Conservation (phyloP, 1,140 invertebrate genomes). For the Leptinotarsa texana region DNA sequence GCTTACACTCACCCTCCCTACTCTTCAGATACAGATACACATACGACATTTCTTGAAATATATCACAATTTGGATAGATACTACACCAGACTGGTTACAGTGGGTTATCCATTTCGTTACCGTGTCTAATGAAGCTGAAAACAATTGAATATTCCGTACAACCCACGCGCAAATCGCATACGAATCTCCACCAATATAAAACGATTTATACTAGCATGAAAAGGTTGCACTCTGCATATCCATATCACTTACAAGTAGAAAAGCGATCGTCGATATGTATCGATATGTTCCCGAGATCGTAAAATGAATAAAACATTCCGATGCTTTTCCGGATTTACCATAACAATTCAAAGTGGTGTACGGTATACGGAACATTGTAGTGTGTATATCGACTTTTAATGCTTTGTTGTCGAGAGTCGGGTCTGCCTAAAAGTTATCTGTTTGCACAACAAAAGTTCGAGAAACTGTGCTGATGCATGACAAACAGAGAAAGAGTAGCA, state of each 20-base stretch:
- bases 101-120: too few relatives aligned
- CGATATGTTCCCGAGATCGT: background rate
- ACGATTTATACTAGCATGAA: background rate
- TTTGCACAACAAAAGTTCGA: background rate
- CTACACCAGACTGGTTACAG: too few relatives aligned
- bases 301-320: constrained; percentile 20
- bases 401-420: background rate
- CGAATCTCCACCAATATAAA: background rate
- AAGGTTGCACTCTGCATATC: constrained; percentile 7
- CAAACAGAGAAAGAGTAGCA: background rate
- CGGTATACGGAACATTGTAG: constrained; percentile 8
- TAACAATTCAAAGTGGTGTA: constrained; percentile 12
- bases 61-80: too few relatives aligned
- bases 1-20: too few relatives aligned
- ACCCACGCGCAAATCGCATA: background rate
- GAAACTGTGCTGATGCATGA: background rate
- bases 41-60: too few relatives aligned
- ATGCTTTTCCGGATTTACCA: constrained; percentile 13
- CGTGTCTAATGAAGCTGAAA: background rate
- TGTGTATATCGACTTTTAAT: constrained; percentile 18
- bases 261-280: constrained; percentile 9
- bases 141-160: constrained; percentile 2
- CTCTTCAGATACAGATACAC: too few relatives aligned
- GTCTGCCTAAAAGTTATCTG: constrained; percentile 4
- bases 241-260: constrained; percentile 7